phyloP scores from a whole-genome alignment of 2,888 invertebrate species.

The Protonemura montana region DNA sequence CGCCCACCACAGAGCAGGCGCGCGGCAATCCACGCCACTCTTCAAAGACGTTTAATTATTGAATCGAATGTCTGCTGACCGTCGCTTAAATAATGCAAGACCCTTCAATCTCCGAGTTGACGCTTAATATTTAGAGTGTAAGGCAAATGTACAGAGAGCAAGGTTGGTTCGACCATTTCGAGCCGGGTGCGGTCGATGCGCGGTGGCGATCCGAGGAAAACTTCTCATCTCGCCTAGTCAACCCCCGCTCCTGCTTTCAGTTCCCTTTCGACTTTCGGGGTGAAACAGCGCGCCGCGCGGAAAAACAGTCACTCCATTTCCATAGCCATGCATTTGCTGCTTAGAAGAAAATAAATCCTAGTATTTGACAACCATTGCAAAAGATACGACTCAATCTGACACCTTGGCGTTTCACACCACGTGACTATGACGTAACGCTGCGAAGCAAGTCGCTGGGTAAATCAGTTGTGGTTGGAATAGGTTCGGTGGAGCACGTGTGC shows the following conservation, averaged over 20 bases:
- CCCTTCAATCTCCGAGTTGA: constrained; percentile 7
- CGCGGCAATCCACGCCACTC: neutral
- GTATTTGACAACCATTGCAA: too few species aligned
- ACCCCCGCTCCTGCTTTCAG: neutral
- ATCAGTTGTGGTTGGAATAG: neutral
- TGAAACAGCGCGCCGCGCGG: neutral
- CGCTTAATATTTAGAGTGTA: neutral
- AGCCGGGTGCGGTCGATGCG: neutral
- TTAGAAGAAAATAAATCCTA: too few species aligned
- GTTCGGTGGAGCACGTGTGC: neutral
- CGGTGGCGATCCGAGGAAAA: neutral
- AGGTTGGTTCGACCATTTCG: neutral
- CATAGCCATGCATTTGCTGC: neutral
- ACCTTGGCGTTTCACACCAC: neutral
- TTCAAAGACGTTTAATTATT: neutral
- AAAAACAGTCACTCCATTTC: neutral
- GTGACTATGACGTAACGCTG: neutral
- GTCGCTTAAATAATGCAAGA: neutral
- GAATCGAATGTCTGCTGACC: constrained; percentile 4
- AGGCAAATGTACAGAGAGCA: neutral
- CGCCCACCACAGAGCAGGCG: neutral
- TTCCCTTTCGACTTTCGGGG: neutral
- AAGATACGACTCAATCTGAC: too few species aligned
- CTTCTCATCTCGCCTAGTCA: neutral
- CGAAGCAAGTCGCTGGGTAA: neutral